Evolutionary conservation across 1,140 invertebrate species (phyloP).

Genomic region (Neodiprion lecontei): DNA sequence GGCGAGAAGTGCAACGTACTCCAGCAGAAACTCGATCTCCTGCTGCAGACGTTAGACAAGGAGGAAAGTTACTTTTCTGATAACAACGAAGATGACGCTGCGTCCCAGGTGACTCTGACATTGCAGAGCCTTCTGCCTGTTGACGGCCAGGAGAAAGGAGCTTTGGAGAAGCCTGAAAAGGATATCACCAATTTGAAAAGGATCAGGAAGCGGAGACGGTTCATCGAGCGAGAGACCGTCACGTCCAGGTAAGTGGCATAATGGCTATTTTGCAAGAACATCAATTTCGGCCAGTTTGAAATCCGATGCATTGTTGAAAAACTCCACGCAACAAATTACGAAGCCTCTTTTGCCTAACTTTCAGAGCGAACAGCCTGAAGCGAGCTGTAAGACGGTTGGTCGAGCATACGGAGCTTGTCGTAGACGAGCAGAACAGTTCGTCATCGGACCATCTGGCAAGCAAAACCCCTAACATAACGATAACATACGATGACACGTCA

Average conservation of each 20-base stretch:
- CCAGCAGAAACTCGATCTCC: slow-evolving; percentile 78
- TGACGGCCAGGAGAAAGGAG: slow-evolving; percentile 65
- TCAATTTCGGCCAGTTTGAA: too few species aligned
- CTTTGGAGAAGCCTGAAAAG: slow-evolving; percentile 70
- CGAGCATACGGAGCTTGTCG: slow-evolving; percentile 77
- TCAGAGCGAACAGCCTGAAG: slow-evolving; percentile 83
- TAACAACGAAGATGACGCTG: slow-evolving; percentile 37
- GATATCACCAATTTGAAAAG: slow-evolving; percentile 58
- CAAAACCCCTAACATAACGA: slow-evolving; percentile 44
- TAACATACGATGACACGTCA: slow-evolving; percentile 32
- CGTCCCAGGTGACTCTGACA: slow-evolving; percentile 26
- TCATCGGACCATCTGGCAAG: slow-evolving; percentile 38
- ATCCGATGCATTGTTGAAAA: too few species aligned
- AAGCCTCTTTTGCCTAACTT: slow-evolving; percentile 4
- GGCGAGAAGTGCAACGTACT: slow-evolving; percentile 75
- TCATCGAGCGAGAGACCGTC: slow-evolving; percentile 46
- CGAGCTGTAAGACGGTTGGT: slow-evolving; percentile 84
- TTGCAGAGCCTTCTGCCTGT: slow-evolving; percentile 37
- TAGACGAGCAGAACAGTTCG: slow-evolving; percentile 64
- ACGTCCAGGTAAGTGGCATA: slow-evolving; percentile 44
- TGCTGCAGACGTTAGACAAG: slow-evolving; percentile 76
- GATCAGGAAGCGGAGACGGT: slow-evolving; percentile 41
- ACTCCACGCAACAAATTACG: too few species aligned
- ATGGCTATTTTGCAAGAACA: background rate
- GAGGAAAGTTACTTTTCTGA: slow-evolving; percentile 62